phyloP scores from a whole-genome alignment of 2,113 vertebrate genomes.

The Cryptotis parvus region DNA sequence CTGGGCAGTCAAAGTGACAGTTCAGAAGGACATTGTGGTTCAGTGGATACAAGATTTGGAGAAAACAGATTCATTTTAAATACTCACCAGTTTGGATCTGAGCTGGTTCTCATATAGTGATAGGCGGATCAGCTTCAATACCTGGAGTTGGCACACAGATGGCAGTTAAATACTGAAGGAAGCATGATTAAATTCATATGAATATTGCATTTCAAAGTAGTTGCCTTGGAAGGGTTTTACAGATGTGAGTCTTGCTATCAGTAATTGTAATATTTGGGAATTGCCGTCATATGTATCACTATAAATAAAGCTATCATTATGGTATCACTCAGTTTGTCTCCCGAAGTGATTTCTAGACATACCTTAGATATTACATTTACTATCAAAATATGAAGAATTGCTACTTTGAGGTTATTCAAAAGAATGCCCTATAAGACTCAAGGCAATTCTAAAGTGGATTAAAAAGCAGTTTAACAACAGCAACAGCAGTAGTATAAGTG shows the following conservation, averaged over 20 bases:
- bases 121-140: slow-evolving; percentile 47
- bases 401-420: slow-evolving; percentile 60
- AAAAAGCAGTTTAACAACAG: slow-evolving; percentile 52
- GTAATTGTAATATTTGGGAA: slow-evolving; percentile 67
- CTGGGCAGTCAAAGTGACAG: background rate
- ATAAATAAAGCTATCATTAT: slow-evolving; percentile 57
- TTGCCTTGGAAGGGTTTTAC: slow-evolving; percentile 57
- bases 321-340: slow-evolving; percentile 57
- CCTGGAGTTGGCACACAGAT: slow-evolving; percentile 39
- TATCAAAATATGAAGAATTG: slow-evolving; percentile 69
- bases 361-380: slow-evolving; percentile 50
- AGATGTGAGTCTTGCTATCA: slow-evolving; percentile 55
- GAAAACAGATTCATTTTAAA: slow-evolving; percentile 60
- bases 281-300: slow-evolving; percentile 55
- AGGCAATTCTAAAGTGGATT: slow-evolving; percentile 57
- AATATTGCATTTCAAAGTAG: slow-evolving; percentile 64
- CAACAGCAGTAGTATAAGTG: slow-evolving; percentile 47
- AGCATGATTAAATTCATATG: slow-evolving; percentile 63
- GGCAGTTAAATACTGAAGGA: slow-evolving; percentile 50
- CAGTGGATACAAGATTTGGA: slow-evolving; percentile 33
- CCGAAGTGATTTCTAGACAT: slow-evolving; percentile 58
- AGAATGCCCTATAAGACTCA: slow-evolving; percentile 46
- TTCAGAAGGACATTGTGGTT: slow-evolving; percentile 48
- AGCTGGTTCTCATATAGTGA: slow-evolving; percentile 19
- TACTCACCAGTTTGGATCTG: background rate